Evolutionary conservation across 64 coral and sea anemone species (phyloP).

Genomic region (Trachythela sp.): DNA sequence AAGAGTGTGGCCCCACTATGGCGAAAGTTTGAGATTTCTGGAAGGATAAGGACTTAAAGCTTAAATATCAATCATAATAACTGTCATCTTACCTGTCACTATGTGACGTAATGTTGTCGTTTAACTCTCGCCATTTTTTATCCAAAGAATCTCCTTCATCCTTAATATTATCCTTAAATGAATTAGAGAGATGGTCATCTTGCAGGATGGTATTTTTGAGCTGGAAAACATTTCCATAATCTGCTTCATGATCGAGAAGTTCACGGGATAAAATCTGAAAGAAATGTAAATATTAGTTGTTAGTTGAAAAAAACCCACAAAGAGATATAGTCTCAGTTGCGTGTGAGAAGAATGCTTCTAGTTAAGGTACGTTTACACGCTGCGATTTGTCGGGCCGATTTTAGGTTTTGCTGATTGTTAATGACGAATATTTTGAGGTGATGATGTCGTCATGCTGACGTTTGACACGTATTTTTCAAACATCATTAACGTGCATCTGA

Average conservation of each 20-base stretch:
- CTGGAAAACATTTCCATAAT: neutral
- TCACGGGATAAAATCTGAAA: neutral
- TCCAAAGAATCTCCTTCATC: slow-evolving; percentile 10
- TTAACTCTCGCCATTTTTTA: neutral
- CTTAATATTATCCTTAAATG: slow-evolving; percentile 15
- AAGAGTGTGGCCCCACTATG: no score
- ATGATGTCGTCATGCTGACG: no score
- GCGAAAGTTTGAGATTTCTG: no score
- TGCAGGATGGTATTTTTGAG: neutral
- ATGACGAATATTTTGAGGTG: no score
- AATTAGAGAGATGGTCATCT: neutral
- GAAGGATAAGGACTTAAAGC: neutral
- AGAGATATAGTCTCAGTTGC: no score
- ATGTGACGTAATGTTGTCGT: neutral
- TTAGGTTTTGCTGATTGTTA: no score
- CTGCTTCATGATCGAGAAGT: neutral
- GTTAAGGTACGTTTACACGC: no score
- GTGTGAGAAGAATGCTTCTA: no score
- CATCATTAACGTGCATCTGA: no score
- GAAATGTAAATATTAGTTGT: neutral
- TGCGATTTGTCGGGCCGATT: no score
- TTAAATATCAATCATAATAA: neutral
- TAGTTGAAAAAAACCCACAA: no score
- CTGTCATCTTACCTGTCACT: neutral
- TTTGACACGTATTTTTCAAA: no score